Evolutionary conservation across 2,888 invertebrate genomes (phyloP), one percentile per base, ranked within the genome.

Genomic region (Melanargia galathea): DNA sequence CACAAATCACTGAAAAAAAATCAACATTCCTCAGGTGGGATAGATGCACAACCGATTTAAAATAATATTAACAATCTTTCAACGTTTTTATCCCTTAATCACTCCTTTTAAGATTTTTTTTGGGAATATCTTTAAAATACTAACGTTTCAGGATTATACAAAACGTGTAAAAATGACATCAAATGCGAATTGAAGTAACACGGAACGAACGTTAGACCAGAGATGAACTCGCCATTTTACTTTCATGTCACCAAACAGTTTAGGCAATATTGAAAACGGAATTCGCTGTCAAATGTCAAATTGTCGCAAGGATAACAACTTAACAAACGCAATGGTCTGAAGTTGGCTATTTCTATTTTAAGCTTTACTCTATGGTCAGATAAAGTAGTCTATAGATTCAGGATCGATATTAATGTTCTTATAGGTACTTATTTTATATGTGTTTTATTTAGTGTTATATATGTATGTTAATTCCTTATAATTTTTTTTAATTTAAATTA

Each of bases 1-100:
- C 92, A 92, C 92, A 92, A 92, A 92, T 92, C 91, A 90, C 90
- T 92, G 91, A 92, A 92, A 92, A 66, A 92, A 92, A 92, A 91
- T 87, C 87, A 92, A 92, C 93, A 93, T 93, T 93, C 93, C 93
- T 93, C 93, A 93, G 93, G 93, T 93, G 93, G 93, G 92, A 91
- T 86, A 88, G 80, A 84, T 83, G 79, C 86, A 89, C 87, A 82
- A 79, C 72, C 73, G 79, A 78, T 72, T 81, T 68, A 71, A 75
- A 76, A 68, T 68, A 66, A 66, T 69, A 69, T 70, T 64, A 58
- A 57, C 72, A 81, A 81, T 75, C 71, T 60, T 75, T 73, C 67
- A 77, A 73, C 74, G 76, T 74, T 75, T 68, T 68, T 69, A 76
- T 77, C 86, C 87, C 85, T 80, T 73, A 74, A 71, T 74, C 75